Evolutionary conservation across 1,140 invertebrate genomes (phyloP).

Genomic region (Pseudachorutes palmiensis): DNA sequence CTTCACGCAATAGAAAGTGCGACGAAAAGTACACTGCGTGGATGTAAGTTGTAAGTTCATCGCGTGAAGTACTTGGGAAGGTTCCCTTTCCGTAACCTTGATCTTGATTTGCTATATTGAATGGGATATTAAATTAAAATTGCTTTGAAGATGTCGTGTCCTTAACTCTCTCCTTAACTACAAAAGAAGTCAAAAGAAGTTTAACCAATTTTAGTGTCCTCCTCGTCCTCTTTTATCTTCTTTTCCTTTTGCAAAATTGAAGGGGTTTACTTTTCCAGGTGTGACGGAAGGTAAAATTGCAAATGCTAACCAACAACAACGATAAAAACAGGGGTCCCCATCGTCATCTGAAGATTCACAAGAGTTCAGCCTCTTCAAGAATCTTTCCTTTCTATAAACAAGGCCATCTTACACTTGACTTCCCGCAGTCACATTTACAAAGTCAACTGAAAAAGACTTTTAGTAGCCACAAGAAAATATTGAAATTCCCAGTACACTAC

Average conservation of each 20-base stretch:
- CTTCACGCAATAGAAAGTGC: not conserved
- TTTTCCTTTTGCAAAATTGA: slow-evolving; percentile 4
- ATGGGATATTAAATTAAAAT: not conserved
- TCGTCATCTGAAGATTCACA: not conserved
- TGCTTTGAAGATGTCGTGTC: not conserved
- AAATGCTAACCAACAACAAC: not conserved
- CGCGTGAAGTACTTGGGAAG: not conserved
- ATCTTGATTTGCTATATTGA: slow-evolving; percentile 9
- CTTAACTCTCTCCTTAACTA: slow-evolving; percentile 1
- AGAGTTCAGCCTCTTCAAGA: slow-evolving; percentile 8
- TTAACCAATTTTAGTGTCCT: slow-evolving; percentile 2
- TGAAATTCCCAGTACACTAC: too few relatives aligned
- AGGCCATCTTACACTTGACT: slow-evolving; percentile 23
- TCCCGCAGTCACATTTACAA: slow-evolving; percentile 17
- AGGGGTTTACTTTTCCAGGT: slow-evolving; percentile 32
- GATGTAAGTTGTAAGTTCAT: not conserved
- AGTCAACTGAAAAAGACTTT: slow-evolving; percentile 15
- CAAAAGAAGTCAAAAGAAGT: not conserved
- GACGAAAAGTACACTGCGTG: not conserved
- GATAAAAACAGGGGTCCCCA: too few relatives aligned
- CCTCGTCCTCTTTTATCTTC: not conserved
- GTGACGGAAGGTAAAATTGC: slow-evolving; percentile 25
- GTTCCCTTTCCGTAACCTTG: slow-evolving; percentile 7
- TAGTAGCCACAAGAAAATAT: not conserved
- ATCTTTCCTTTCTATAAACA: slow-evolving; percentile 25